phyloP scores from a whole-genome alignment of 2,888 invertebrate species.

The Tiliacea aurago region DNA sequence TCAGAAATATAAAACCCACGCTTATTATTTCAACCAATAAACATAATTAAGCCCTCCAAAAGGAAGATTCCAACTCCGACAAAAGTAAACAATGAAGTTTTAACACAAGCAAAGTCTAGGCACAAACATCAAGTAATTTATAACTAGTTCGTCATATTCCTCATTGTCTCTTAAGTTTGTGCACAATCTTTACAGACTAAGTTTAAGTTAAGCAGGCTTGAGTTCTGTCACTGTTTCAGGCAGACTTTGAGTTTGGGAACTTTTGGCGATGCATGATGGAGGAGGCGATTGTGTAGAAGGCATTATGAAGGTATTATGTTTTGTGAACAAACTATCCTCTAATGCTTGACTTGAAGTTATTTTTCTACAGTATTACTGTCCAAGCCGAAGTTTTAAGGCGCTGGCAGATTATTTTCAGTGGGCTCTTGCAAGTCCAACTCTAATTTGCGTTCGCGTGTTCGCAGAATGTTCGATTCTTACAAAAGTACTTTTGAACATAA shows the following conservation, averaged over 20 bases:
- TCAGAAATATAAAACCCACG: too few relatives aligned
- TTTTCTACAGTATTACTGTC: too few relatives aligned
- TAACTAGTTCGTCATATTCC: conserved; percentile 37
- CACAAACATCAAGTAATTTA: conserved; percentile 35
- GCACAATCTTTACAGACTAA: conserved; percentile 30
- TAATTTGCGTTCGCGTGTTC: too few relatives aligned
- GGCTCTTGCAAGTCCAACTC: too few relatives aligned
- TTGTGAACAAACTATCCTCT: too few relatives aligned
- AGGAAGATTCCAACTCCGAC: conserved; percentile 19
- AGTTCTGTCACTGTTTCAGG: conserved; percentile 27
- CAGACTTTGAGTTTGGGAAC: not conserved
- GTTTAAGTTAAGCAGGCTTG: conserved; percentile 21
- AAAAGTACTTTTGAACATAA: too few relatives aligned
- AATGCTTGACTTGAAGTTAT: too few relatives aligned
- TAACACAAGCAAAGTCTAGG: conserved; percentile 10
- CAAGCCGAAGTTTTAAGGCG: too few relatives aligned
- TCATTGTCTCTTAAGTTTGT: conserved; percentile 24
- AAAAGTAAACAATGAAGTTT: conserved; percentile 25
- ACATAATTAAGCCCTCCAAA: not conserved
- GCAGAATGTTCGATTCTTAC: too few relatives aligned
- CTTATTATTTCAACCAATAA: not conserved
- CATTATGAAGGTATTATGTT: too few relatives aligned
- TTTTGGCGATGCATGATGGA: not conserved
- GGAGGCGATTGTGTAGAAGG: too few relatives aligned
- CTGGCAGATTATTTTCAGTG: too few relatives aligned